A percentile compares a stretch with the other conserved stretches of the same genome.
Evolutionary conservation across 2,888 invertebrate genomes (phyloP).

Genomic region (Volucella inflata): DNA sequence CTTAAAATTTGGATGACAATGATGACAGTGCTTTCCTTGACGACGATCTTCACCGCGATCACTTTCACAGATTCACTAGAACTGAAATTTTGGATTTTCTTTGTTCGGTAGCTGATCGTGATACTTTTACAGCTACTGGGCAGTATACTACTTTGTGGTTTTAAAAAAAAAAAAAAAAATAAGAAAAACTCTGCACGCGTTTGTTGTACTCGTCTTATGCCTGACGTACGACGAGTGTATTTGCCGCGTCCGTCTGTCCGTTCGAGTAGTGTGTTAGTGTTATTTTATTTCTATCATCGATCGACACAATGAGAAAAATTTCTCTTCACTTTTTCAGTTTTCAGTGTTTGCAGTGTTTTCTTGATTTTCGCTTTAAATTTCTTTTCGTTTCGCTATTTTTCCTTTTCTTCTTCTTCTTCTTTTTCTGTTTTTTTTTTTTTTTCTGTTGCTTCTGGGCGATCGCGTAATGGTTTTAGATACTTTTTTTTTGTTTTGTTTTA

Average conservation of each 20-base stretch:
- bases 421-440: constrained; percentile 57
- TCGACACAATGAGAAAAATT: constrained; percentile 79
- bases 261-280: constrained; percentile 37
- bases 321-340: constrained; percentile 77
- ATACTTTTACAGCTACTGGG: no score
- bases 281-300: constrained; percentile 68
- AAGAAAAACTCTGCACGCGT: constrained; percentile 66
- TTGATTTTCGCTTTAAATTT: constrained; percentile 51
- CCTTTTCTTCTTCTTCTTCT: constrained; percentile 50
- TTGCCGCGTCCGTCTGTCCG: constrained; percentile 52
- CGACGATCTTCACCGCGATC: constrained; percentile 77
- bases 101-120: constrained; percentile 77
- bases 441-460: constrained; percentile 44
- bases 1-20: constrained; percentile 20
- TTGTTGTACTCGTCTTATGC: constrained; percentile 75
- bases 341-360: constrained; percentile 41
- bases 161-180: neutral
- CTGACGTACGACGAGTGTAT: constrained; percentile 49
- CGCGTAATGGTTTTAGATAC: constrained; percentile 52
- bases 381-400: constrained; percentile 56
- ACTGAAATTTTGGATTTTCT: constrained; percentile 81
- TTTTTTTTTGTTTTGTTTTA: constrained; percentile 23
- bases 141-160: constrained; percentile 41
- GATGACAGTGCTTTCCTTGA: neutral
- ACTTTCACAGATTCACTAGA: constrained; percentile 83